phyloP scores from a whole-genome alignment of 2,797 vertebrate species.

The Perodicticus potto region DNA sequence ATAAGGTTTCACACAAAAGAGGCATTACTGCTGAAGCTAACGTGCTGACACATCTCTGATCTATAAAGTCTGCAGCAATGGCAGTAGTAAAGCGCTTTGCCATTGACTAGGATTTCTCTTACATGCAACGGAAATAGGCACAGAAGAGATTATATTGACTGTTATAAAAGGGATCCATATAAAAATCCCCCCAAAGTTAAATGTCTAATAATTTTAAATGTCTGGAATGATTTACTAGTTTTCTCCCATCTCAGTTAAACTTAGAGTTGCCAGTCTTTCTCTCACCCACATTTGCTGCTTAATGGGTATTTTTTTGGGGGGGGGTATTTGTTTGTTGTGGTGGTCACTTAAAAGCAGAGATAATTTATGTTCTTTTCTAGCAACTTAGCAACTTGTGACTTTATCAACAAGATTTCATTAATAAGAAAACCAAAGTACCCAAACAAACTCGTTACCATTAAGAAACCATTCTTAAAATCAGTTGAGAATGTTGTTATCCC shows the following conservation, averaged over 20 bases:
- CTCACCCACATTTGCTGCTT: neutral
- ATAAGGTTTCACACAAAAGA: slow-evolving; percentile 89
- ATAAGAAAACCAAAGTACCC: neutral
- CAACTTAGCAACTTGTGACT: neutral
- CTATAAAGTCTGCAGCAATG: slow-evolving; percentile 89
- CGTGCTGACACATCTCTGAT: slow-evolving; percentile 89
- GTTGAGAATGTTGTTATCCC: neutral
- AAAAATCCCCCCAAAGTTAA: slow-evolving; percentile 86
- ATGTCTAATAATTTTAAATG: slow-evolving; percentile 85
- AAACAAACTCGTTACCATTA: neutral
- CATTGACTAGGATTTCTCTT: slow-evolving; percentile 86
- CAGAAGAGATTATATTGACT: slow-evolving; percentile 84
- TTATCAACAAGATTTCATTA: neutral
- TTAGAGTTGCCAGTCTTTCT: slow-evolving; percentile 66
- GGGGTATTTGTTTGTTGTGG: neutral
- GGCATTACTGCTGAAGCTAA: slow-evolving; percentile 87
- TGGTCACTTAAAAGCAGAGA: neutral
- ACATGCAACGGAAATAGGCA: slow-evolving; percentile 85
- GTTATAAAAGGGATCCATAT: slow-evolving; percentile 86
- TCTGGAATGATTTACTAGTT: slow-evolving; percentile 85
- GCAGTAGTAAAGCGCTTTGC: slow-evolving; percentile 86
- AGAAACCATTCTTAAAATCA: neutral
- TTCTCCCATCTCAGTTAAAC: slow-evolving; percentile 79
- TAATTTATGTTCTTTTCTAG: neutral
- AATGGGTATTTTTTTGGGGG: neutral